phyloP scores from a whole-genome alignment of 1,140 invertebrate genomes.

The Trachymyrmex septentrionalis region DNA sequence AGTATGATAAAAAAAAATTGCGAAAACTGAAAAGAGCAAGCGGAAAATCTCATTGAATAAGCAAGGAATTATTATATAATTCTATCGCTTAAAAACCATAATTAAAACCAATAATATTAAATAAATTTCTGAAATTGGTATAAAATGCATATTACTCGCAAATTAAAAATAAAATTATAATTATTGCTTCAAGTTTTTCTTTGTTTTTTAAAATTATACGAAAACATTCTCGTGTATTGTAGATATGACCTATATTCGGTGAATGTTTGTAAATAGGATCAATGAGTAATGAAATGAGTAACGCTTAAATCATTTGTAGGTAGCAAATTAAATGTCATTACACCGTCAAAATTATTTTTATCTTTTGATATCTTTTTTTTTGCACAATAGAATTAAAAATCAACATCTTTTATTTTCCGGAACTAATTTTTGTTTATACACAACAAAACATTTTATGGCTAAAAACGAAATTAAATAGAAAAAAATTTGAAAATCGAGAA shows the following conservation, averaged over 20 bases:
- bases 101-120: neutral
- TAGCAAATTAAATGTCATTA: constrained; percentile 44
- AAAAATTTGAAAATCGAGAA: too few relatives aligned
- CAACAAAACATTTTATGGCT: neutral
- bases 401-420: neutral
- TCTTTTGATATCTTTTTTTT: constrained; percentile 3
- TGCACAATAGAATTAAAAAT: neutral
- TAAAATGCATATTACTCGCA: neutral
- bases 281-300: constrained; percentile 22
- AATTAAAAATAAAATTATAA: neutral
- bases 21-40: neutral
- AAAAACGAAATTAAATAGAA: neutral
- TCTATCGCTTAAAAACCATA: neutral
- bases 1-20: constrained; percentile 2
- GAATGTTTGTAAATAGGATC: neutral
- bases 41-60: neutral
- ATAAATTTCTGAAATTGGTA: neutral
- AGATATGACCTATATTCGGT: neutral
- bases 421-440: constrained; percentile 28
- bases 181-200: neutral
- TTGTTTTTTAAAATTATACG: neutral
- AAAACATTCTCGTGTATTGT: neutral
- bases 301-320: constrained; percentile 5
- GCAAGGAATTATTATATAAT: neutral
- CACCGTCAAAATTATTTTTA: constrained; percentile 15